Conservation (phyloP, 2,797 vertebrate species). For the Muraenolepis orangiensis region DNA sequence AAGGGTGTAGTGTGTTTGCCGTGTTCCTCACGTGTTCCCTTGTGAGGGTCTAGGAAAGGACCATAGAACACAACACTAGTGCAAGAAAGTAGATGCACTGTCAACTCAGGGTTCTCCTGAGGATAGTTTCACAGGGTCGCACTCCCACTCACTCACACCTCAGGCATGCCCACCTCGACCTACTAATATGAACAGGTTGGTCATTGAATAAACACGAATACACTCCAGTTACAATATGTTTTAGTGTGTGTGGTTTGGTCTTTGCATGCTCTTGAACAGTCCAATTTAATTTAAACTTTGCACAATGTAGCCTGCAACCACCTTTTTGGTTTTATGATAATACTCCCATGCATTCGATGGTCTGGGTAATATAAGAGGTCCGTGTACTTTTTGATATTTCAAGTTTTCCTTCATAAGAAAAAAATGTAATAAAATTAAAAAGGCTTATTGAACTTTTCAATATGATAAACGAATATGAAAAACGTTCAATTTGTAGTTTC, state of each 20-base stretch:
- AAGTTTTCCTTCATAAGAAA: too few species aligned
- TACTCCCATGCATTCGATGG: neutral
- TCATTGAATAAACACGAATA: neutral
- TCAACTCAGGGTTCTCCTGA: neutral
- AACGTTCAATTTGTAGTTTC: too few species aligned
- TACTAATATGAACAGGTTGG: neutral
- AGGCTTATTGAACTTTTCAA: too few species aligned
- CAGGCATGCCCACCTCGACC: neutral
- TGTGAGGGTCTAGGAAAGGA: neutral
- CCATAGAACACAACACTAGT: neutral
- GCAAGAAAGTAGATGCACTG: neutral
- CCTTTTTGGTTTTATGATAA: neutral
- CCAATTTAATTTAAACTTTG: neutral
- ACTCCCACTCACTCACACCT: neutral
- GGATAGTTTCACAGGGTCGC: neutral
- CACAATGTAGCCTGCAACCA: neutral
- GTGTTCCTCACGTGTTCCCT: neutral
- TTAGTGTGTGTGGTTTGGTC: neutral
- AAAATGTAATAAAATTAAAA: too few species aligned
- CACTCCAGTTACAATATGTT: neutral
- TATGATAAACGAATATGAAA: too few species aligned
- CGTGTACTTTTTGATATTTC: too few species aligned
- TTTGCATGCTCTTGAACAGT: neutral
- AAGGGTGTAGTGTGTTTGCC: neutral
- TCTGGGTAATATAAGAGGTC: too few species aligned